phyloP scores from a whole-genome alignment of 1,140 invertebrate genomes.

The Micrasema minimum region DNA sequence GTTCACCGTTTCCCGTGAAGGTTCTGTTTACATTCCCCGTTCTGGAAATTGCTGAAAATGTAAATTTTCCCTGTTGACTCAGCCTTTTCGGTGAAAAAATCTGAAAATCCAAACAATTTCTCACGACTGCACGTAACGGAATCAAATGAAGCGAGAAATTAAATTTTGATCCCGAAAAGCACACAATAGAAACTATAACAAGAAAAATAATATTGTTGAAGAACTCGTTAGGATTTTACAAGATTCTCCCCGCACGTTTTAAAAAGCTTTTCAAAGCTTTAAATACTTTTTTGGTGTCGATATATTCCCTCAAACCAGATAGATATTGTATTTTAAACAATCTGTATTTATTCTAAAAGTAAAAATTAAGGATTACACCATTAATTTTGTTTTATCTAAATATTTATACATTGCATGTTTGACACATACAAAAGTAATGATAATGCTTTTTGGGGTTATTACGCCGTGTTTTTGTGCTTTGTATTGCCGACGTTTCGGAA shows the following conservation, averaged over 20 bases:
- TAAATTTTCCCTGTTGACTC: constrained; percentile 39
- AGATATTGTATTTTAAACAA: background rate
- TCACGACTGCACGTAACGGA: background rate
- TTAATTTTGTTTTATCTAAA: too few relatives aligned
- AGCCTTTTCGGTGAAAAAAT: constrained; percentile 2
- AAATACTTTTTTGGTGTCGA: background rate
- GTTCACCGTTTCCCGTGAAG: constrained; percentile 32
- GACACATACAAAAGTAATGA: too few relatives aligned
- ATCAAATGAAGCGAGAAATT: constrained; percentile 19
- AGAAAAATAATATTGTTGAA: background rate
- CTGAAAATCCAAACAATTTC: background rate
- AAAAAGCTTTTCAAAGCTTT: background rate
- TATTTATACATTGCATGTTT: too few relatives aligned
- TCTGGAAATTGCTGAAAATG: constrained; percentile 33
- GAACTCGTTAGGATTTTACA: background rate
- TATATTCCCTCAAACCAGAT: background rate
- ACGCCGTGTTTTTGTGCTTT: too few relatives aligned
- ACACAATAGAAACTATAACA: background rate
- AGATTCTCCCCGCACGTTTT: background rate
- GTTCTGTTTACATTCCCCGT: constrained; percentile 17
- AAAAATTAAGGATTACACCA: too few relatives aligned
- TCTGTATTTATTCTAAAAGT: too few relatives aligned
- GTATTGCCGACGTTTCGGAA: too few relatives aligned
- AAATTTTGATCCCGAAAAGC: background rate
- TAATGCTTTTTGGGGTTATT: too few relatives aligned